phyloP scores from a whole-genome alignment of 2,797 vertebrate genomes.

The Phoebastria nigripes region DNA sequence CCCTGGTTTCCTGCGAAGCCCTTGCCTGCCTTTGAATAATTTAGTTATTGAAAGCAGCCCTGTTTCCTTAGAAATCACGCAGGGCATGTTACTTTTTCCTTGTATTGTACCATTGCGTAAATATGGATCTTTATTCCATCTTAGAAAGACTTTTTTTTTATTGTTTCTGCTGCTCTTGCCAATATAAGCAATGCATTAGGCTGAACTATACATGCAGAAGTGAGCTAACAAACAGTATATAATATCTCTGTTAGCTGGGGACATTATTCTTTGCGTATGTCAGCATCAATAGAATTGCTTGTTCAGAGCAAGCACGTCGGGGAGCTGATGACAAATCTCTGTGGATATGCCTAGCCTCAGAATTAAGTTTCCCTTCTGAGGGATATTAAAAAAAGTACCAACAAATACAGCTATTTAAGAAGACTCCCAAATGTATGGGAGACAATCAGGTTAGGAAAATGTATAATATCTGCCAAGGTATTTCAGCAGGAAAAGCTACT shows the following conservation, averaged over 20 bases:
- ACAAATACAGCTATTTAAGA: background rate
- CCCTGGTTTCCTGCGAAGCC: background rate
- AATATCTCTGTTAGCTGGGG: background rate
- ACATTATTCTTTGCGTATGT: background rate
- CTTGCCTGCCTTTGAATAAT: background rate
- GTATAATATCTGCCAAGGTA: background rate
- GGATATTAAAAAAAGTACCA: background rate
- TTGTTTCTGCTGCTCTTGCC: background rate
- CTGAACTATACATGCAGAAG: background rate
- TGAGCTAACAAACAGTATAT: background rate
- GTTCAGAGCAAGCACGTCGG: rapidly evolving
- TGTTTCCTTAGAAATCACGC: background rate
- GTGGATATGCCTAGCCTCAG: background rate
- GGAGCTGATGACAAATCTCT: background rate
- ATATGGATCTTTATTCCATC: background rate
- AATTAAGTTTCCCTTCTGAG: background rate
- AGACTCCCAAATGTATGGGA: background rate
- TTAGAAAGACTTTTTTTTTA: background rate
- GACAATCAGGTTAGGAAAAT: background rate
- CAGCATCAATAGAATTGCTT: background rate
- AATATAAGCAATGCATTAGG: background rate
- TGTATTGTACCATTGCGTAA: background rate
- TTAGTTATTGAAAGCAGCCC: background rate
- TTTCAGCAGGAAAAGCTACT: background rate
- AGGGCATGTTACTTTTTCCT: background rate